phyloP scores from a whole-genome alignment of 1,140 invertebrate genomes.

The Drosophila takahashii region DNA sequence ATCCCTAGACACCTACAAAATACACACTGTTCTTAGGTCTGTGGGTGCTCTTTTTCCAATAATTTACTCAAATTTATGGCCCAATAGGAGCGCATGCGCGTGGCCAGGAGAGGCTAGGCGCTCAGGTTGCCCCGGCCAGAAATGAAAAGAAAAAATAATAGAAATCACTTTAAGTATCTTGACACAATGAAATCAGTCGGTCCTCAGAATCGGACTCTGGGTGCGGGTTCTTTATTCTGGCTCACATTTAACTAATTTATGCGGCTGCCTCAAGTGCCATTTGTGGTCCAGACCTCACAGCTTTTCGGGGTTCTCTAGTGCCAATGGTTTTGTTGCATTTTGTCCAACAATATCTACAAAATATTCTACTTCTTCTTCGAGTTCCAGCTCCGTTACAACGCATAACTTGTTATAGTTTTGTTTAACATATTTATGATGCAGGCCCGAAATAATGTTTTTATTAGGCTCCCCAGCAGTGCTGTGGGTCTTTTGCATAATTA shows the following conservation, averaged over 20 bases:
- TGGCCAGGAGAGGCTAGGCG: constrained; percentile 38
- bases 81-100: constrained; percentile 43
- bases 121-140: constrained; percentile 37
- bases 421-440: constrained; percentile 72
- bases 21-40: constrained; percentile 17
- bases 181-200: constrained; percentile 76
- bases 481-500: constrained; percentile 72
- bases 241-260: constrained; percentile 73
- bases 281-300: constrained; percentile 71
- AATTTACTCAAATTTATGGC: constrained; percentile 77
- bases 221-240: constrained; percentile 56
- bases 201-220: constrained; percentile 7
- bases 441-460: constrained; percentile 69
- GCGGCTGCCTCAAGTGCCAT: constrained; percentile 73
- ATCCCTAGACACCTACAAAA: constrained; percentile 69
- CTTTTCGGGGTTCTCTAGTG: constrained; percentile 38
- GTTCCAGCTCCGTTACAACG: constrained; percentile 43
- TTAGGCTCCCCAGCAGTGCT: constrained; percentile 51
- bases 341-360: constrained; percentile 51
- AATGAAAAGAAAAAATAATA: constrained; percentile 21
- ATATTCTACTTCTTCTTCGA: constrained; percentile 22
- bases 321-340: constrained; percentile 76
- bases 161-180: constrained; percentile 75
- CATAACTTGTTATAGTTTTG: constrained; percentile 71
- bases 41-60: constrained; percentile 47